A percentile compares a stretch with the other conserved stretches of the same genome.
These are phyloP conservation scores for Lampropteryx suffumata DNA, from an alignment of 2,888 invertebrate species.

Conservation along the genomic window DNA sequence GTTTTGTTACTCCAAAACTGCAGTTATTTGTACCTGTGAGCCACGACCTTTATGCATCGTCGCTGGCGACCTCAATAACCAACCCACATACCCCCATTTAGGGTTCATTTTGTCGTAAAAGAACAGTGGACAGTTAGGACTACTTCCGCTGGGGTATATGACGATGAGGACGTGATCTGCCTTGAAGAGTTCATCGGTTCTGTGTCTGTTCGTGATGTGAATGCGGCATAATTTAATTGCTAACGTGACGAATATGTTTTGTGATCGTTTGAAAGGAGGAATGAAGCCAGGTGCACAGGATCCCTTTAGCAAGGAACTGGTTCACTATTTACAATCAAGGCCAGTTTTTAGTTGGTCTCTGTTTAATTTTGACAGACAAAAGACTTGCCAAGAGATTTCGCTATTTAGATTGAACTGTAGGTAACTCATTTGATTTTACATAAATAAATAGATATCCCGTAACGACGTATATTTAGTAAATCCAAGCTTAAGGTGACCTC, in stretches of 20 bases:
- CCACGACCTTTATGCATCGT: constrained; percentile 2
- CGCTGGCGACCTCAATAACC: constrained; percentile 48
- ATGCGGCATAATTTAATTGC: constrained; percentile 25
- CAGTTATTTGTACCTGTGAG: constrained; percentile 8
- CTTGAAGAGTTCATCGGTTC: constrained; percentile 43
- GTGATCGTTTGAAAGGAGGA: neutral
- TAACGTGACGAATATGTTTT: neutral
- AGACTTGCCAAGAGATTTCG: too few relatives aligned
- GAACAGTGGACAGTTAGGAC: constrained; percentile 59
- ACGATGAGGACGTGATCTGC: constrained; percentile 55
- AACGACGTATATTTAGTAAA: too few relatives aligned
- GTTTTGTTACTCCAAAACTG: constrained; percentile 1
- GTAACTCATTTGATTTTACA: too few relatives aligned
- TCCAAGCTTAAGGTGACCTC: too few relatives aligned
- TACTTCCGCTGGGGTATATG: constrained; percentile 52
- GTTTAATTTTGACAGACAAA: too few relatives aligned
- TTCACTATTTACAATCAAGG: too few relatives aligned
- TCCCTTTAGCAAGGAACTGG: too few relatives aligned
- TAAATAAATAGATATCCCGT: too few relatives aligned
- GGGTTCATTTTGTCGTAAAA: constrained; percentile 56
- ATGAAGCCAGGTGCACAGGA: too few relatives aligned
- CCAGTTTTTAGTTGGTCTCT: too few relatives aligned
- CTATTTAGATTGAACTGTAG: too few relatives aligned
- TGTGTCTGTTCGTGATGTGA: constrained; percentile 41
- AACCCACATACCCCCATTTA: constrained; percentile 55